phyloP scores from a whole-genome alignment of 2,797 vertebrate species.

The Zenarchopterus dispar region DNA sequence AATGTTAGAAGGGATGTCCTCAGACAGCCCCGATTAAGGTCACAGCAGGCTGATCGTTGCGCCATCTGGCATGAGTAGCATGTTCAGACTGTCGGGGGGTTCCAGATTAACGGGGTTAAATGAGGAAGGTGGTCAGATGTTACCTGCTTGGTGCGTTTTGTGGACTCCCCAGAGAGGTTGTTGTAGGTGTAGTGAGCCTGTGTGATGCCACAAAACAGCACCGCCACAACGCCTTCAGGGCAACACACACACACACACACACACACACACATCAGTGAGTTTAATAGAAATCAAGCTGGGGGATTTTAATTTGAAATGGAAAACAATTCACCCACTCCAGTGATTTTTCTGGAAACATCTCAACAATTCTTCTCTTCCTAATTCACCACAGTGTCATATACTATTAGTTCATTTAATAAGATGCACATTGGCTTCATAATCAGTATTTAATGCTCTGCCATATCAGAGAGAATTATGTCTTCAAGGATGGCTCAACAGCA shows the following conservation, averaged over 20 bases:
- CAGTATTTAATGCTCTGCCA: slow-evolving; percentile 2
- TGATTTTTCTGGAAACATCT: too few species aligned
- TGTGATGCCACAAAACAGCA: slow-evolving; percentile 97
- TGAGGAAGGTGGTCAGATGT: background rate
- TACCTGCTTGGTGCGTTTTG: slow-evolving; percentile 95
- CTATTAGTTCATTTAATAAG: slow-evolving; percentile 16
- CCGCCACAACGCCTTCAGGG: slow-evolving; percentile 92
- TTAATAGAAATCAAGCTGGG: background rate
- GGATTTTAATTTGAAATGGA: background rate
- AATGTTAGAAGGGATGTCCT: slow-evolving; percentile 51
- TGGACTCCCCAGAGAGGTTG: slow-evolving; percentile 95
- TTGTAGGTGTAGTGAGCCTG: slow-evolving; percentile 98
- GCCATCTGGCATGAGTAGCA: slow-evolving; percentile 65
- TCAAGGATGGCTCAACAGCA: background rate
- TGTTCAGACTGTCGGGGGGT: background rate
- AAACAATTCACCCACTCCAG: too few species aligned
- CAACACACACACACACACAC: slow-evolving; percentile 12
- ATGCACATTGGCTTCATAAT: slow-evolving; percentile 28
- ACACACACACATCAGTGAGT: slow-evolving; percentile 2
- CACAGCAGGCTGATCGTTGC: slow-evolving; percentile 61
- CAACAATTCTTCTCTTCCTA: too few species aligned
- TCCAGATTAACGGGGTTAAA: background rate
- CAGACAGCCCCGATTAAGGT: slow-evolving; percentile 72
- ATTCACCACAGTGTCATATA: too few species aligned
- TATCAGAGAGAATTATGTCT: slow-evolving; percentile 4